Conservation (phyloP, 2,797 vertebrate species). For the Labeo calbasu region DNA sequence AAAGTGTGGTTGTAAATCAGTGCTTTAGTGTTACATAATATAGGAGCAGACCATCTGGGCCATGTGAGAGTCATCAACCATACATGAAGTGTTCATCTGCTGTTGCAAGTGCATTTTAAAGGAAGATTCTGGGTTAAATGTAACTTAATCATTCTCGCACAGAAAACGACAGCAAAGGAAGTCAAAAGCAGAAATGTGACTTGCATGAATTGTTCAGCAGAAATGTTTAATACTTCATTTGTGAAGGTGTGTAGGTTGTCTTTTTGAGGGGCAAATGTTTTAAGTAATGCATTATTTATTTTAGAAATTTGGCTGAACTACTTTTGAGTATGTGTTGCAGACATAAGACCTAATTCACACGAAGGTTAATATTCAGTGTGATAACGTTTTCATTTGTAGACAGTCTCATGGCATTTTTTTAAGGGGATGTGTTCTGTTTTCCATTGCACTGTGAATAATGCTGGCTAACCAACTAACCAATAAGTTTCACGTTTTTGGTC, state of each 20-base stretch:
- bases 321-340: neutral
- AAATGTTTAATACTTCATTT: neutral
- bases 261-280: neutral
- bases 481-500: neutral
- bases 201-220: conserved; percentile 8
- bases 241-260: neutral
- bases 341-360: neutral
- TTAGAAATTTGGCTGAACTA: neutral
- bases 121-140: neutral
- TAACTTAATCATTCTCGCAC: neutral
- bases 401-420: neutral
- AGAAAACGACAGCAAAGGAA: conserved; percentile 20
- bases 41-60: conserved; percentile 43
- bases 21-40: conserved; percentile 40
- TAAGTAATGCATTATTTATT: too few relatives aligned
- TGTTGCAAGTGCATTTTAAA: neutral
- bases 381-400: neutral
- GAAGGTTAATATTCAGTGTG: neutral
- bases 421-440: neutral
- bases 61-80: conserved; percentile 33
- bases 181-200: conserved; percentile 33
- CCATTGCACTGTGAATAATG: neutral
- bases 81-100: conserved; percentile 20
- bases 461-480: neutral
- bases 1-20: conserved; percentile 51